Evolutionary conservation across 1,140 invertebrate species (phyloP), one percentile per base, ranked within the genome.

Genomic region (Microplitis demolitor): DNA sequence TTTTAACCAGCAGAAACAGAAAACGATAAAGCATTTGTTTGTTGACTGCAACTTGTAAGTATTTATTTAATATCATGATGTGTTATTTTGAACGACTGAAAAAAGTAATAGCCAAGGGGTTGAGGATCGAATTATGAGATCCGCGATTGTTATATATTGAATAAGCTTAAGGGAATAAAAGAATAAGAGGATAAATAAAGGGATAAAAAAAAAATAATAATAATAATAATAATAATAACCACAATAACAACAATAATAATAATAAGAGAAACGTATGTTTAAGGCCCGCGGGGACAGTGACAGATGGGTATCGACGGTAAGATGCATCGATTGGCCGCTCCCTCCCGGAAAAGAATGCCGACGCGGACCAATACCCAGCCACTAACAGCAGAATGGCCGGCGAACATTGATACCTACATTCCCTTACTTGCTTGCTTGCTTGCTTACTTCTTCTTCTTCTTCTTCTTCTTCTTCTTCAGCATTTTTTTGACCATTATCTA

Each of bases 301-400:
- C 85, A 87, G 85, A 87, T 86, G 84, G 81, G 83, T 84, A 87
- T 87, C 85, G 84, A 81, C 79, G 77, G 72, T 75, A 80, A 86
- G 84, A 86, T 86, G 84, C 84, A 86, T 86, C 84, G 84, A 86
- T 85, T 86, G 84, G 84, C 84, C 79, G 84, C 82, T 86, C 82
- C 82, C 82, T 82, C 79, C 83, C 82, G 84, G 84, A 86, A 86
- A 86, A 86, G 84, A 86, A 86, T 85, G 84, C 81, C 78, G 84
- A 80, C 76, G 76, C 75, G 66, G 83, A 82, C 84, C 84, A 86
- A 86, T 86, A 81, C 84, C 82, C 83, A 82, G 79, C 81, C 80
- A 71, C 79, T 75, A 77, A 76, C 79, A 80, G 77, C 81, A 86
- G 83, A 86, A 86, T 85, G 84, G 84, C 83, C 83, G 68, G 83